Conservation (phyloP, 2,113 vertebrate genomes). For the Columbina picui region DNA sequence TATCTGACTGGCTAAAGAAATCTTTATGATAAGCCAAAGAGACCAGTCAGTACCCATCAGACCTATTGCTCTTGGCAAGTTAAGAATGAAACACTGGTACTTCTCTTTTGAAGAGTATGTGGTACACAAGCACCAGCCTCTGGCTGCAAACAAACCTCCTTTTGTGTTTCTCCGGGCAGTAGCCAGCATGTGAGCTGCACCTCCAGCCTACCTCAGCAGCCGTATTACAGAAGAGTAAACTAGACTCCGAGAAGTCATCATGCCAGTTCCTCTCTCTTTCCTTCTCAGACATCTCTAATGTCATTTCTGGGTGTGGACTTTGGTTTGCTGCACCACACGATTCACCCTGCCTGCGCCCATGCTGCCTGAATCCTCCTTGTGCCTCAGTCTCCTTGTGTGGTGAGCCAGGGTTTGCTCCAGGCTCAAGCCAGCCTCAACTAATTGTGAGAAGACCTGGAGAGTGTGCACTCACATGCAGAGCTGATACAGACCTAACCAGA, state of each 20-base stretch:
- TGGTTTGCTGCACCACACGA: not conserved
- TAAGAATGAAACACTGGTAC: not conserved
- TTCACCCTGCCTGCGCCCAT: not conserved
- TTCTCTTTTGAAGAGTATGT: not conserved
- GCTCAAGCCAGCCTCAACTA: not conserved
- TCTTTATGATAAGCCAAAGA: not conserved
- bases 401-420: not conserved
- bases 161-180: not conserved
- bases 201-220: not conserved
- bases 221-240: not conserved
- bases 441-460: not conserved
- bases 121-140: not conserved
- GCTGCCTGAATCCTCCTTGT: not conserved
- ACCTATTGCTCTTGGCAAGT: not conserved
- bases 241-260: not conserved
- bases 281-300: not conserved
- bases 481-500: not conserved
- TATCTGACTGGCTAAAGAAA: not conserved
- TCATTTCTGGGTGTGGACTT: not conserved
- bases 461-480: not conserved
- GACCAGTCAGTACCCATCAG: not conserved
- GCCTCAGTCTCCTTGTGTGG: not conserved
- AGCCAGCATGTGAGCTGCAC: not conserved
- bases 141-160: not conserved
- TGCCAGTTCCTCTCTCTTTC: not conserved